Conservation (phyloP, 2,797 vertebrate genomes). For the Tenualosa thibaudeaui region DNA sequence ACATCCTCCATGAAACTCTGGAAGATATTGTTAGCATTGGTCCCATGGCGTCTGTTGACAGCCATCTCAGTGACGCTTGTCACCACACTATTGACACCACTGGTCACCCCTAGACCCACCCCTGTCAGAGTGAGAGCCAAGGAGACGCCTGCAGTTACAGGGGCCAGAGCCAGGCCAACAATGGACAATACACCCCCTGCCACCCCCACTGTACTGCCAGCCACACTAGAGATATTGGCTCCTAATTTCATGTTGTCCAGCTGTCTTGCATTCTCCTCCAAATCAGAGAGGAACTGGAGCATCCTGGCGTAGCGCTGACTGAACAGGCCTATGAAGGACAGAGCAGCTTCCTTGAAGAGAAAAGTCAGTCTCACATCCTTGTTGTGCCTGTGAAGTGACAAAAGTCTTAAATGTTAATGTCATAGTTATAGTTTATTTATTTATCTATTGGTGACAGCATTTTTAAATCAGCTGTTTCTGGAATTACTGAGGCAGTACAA, state of each 20-base stretch:
- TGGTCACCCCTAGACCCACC: conserved; percentile 63
- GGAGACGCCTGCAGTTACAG: conserved; percentile 67
- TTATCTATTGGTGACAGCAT: background rate
- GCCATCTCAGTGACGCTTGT: conserved; percentile 60
- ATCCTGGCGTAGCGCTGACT: conserved; percentile 49
- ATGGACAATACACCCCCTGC: conserved; percentile 67
- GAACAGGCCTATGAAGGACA: conserved; percentile 59
- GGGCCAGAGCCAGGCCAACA: conserved; percentile 67
- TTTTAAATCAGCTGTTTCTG: background rate
- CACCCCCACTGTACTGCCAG: conserved; percentile 69
- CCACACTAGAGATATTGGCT: conserved; percentile 70
- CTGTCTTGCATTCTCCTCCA: conserved; percentile 64
- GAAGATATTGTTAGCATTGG: conserved; percentile 53
- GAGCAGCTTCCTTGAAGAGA: conserved; percentile 53
- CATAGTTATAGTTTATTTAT: background rate
- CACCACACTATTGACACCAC: conserved; percentile 56
- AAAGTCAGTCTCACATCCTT: conserved; percentile 58
- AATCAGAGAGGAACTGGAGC: conserved; percentile 56
- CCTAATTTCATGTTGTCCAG: conserved; percentile 69
- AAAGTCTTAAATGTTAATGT: background rate
- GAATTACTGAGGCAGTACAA: background rate
- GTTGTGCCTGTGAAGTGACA: conserved; percentile 56
- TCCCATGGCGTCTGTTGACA: conserved; percentile 56
- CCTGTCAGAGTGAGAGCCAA: conserved; percentile 61
- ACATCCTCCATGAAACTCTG: conserved; percentile 66